Base-by-base conservation (phyloP, 2,888 invertebrate species). In the Ditula angustiorana region DNA sequence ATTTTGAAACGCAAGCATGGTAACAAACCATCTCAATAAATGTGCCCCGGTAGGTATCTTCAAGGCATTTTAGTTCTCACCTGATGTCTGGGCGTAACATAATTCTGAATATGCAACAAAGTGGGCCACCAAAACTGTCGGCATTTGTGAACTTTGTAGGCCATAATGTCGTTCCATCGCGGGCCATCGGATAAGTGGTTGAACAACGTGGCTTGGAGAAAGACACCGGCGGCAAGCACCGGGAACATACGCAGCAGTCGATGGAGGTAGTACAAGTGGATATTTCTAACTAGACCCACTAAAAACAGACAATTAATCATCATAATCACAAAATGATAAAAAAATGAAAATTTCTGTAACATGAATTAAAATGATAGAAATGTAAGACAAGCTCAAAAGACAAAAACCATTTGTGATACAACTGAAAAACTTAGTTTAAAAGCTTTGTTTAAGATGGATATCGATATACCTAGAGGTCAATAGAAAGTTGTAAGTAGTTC, bases 61-160 rank as follows among this genome's bases (percentile, higher is more conserved):
- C n/a, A n/a, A n/a, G n/a, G n/a, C n/a, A 19, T 5, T 35, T 8
- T 23, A 19, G 5, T 1, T 5, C 52, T 53, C 67, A 66, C 70
- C n/a, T 50, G 53, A n/a, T 47, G 35, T n/a, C 69, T 58, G 16
- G 63, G 63, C 23, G 73, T 74, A 28, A 76, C 70, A 62, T 81
- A 85, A 67, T 89, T 90, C 65, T 89, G 87, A 30, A 88, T 68
- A 67, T 88, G 87, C 0, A 87, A 69, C 5, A 90, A 44, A 23
- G 78, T 75, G 5, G 78, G 61, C 90, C 90, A 91, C 90, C 90
- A 90, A 55, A 79, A 73, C 1, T 70, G 59, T 21, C 74, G 61
- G 66, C 90, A 90, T 67, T 23, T 35, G 24, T 72, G 60, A 5
- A 68, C 66, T 10, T 59, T 46, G n/a, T 44, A 30, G 0, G 61